A percentile compares a stretch with the other conserved stretches of the same genome.
These are phyloP conservation scores for Drosophila atripex DNA, from an alignment of 2,888 invertebrate genomes.

Conservation along the genomic window DNA sequence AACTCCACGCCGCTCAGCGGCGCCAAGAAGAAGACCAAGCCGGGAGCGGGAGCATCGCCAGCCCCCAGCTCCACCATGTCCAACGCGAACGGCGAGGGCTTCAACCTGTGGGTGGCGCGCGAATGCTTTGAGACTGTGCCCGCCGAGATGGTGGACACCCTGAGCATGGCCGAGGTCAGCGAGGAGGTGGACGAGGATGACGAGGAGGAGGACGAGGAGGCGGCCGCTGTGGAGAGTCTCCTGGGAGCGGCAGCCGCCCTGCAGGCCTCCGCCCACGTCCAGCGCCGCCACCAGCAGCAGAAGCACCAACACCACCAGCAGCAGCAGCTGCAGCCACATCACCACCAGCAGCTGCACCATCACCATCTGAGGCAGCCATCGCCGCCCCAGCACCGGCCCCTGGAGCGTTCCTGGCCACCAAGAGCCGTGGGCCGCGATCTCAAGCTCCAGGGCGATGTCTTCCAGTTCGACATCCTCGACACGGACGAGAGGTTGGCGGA, in stretches of 20 bases:
- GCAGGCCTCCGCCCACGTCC: slow-evolving; percentile 60
- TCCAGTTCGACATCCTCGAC: slow-evolving; percentile 93
- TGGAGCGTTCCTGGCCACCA: slow-evolving; percentile 90
- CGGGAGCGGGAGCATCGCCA: slow-evolving; percentile 47
- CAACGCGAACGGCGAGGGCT: slow-evolving; percentile 58
- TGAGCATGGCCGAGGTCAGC: slow-evolving; percentile 65
- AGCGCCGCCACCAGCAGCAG: slow-evolving; percentile 36
- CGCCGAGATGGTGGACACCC: slow-evolving; percentile 78
- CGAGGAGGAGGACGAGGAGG: slow-evolving; percentile 66
- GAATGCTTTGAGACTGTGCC: slow-evolving; percentile 83
- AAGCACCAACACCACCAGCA: slow-evolving; percentile 16
- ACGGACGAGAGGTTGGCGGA: slow-evolving; percentile 87
- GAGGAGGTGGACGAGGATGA: slow-evolving; percentile 61
- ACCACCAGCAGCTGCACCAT: slow-evolving; percentile 64
- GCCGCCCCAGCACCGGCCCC: slow-evolving; percentile 87
- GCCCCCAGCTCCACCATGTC: slow-evolving; percentile 36
- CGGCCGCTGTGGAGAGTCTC: slow-evolving; percentile 79
- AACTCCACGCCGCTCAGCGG: slow-evolving; percentile 84
- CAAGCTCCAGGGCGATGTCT: slow-evolving; percentile 90
- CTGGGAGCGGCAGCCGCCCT: slow-evolving; percentile 81
- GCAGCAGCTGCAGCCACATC: slow-evolving; percentile 53
- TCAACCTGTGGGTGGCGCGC: slow-evolving; percentile 83
- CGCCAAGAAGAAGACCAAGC: slow-evolving; percentile 88
- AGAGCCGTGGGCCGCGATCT: slow-evolving; percentile 84
- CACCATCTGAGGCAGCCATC: slow-evolving; percentile 72